Base-by-base conservation (phyloP, 2,888 invertebrate species). In the Labia minor region DNA sequence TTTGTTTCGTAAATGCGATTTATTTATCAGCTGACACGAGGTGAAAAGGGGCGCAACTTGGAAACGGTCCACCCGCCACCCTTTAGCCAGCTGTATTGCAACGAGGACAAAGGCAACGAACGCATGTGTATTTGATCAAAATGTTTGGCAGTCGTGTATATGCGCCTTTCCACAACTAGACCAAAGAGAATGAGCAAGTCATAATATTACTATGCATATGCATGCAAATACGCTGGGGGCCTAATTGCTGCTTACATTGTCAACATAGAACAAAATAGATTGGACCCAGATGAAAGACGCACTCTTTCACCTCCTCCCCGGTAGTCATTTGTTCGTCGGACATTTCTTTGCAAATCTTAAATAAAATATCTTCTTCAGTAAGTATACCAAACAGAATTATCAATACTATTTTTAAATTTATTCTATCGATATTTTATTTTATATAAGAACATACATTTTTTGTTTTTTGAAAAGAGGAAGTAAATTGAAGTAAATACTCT, bases 131-230 rank as follows among this genome's bases (percentile, higher is more conserved):
- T 49, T 49, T 49, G 49, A 49, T 49, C 49, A 49, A 49, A 49
- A 49, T 49, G 49, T 49, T 49, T 49, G 49, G 49, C 49, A 49
- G 49, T 49, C 49, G 49, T 49, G 49, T 49, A 33, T 49, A 49
- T 49, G 4, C 49, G 49, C 49, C 49, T 49, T 49, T 49, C 49
- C 49, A 49, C 49, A 49, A 49, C 49, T 49, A 49, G 49, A 49
- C 49, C 49, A 49, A 49, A 49, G 49, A 49, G 49, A 49, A 49
- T 49, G 49, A 49, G 49, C 49, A 49, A 49, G 49, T 49, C 49
- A 49, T 49, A 49, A 49, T 49, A 49, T 49, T 49, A 49, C 49
- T 49, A 49, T 49, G 49, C 49, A 49, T 49, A 49, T 49, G 49
- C 49, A 49, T 49, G 49, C 49, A 49, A 49, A 49, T 14, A 49